Evolutionary conservation across 2,888 invertebrate species (phyloP).

Genomic region (Sepiola atlantica): DNA sequence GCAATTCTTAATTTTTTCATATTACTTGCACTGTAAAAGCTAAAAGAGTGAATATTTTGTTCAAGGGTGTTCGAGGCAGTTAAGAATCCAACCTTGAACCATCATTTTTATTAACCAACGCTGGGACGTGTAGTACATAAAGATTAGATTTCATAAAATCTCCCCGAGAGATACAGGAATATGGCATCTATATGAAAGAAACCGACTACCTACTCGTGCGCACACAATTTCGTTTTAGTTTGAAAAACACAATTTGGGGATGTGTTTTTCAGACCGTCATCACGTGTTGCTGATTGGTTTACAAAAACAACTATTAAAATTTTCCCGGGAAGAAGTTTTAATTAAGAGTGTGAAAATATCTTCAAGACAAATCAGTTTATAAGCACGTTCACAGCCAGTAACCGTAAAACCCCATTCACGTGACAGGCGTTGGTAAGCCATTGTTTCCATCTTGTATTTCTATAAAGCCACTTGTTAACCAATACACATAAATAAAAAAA

Average conservation of each 20-base stretch:
- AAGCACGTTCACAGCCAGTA: not conserved
- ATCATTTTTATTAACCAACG: too few relatives aligned
- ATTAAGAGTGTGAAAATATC: constrained; percentile 32
- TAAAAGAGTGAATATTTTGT: too few relatives aligned
- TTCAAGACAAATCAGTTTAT: not conserved
- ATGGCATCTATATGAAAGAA: not conserved
- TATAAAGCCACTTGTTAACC: too few relatives aligned
- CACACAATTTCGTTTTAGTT: not conserved
- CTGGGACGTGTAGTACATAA: not conserved
- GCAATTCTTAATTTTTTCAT: too few relatives aligned
- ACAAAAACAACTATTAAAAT: not conserved
- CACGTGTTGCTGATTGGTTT: not conserved
- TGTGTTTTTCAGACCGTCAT: not conserved
- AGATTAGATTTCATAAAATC: not conserved
- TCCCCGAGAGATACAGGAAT: not conserved
- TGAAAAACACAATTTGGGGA: not conserved
- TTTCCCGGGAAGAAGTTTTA: not conserved
- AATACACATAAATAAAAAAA: too few relatives aligned
- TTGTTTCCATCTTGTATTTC: too few relatives aligned
- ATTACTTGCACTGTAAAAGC: too few relatives aligned
- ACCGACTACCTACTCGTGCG: not conserved
- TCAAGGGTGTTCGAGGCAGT: too few relatives aligned
- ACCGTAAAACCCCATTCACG: not conserved
- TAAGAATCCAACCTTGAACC: too few relatives aligned
- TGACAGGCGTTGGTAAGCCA: not conserved